Conservation (phyloP, 1,140 invertebrate species). For the Listronotus oregonensis region DNA sequence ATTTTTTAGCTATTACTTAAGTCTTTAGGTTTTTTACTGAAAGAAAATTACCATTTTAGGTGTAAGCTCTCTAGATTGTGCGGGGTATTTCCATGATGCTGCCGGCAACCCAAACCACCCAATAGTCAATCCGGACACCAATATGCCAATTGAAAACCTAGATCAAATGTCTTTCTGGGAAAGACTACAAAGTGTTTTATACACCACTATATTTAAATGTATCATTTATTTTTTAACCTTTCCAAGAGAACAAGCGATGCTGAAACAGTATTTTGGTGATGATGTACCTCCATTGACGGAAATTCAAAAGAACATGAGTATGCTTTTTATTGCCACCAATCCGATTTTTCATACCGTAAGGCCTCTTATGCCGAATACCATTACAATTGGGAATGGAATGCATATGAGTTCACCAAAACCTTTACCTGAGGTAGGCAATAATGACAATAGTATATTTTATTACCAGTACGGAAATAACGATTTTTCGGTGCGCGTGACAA, state of each 20-base stretch:
- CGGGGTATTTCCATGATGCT: slow-evolving; percentile 28
- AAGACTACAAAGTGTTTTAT: slow-evolving; percentile 34
- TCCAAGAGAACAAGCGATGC: slow-evolving; percentile 44
- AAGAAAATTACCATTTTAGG: slow-evolving; percentile 18
- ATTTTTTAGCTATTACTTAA: too few relatives aligned
- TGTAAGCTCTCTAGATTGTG: slow-evolving; percentile 39
- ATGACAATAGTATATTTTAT: too few relatives aligned
- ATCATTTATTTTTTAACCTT: slow-evolving; percentile 26
- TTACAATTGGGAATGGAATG: slow-evolving; percentile 59
- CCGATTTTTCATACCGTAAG: slow-evolving; percentile 56
- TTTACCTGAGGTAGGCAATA: slow-evolving; percentile 46
- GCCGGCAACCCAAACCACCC: slow-evolving; percentile 57
- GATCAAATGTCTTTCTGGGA: slow-evolving; percentile 30
- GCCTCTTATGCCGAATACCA: slow-evolving; percentile 57
- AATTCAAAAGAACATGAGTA: slow-evolving; percentile 57
- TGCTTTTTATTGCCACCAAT: slow-evolving; percentile 62
- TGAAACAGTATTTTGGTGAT: slow-evolving; percentile 55
- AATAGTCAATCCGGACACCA: slow-evolving; percentile 55
- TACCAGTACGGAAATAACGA: too few relatives aligned
- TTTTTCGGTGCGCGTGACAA: too few relatives aligned
- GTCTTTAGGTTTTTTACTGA: too few relatives aligned
- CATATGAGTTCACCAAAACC: slow-evolving; percentile 55
- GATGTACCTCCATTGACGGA: slow-evolving; percentile 56
- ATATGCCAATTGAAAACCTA: slow-evolving; percentile 19
- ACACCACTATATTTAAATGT: slow-evolving; percentile 6